These are phyloP conservation scores for Piaya cayana DNA, from an alignment of 2,113 vertebrate genomes.

Conservation along the genomic window DNA sequence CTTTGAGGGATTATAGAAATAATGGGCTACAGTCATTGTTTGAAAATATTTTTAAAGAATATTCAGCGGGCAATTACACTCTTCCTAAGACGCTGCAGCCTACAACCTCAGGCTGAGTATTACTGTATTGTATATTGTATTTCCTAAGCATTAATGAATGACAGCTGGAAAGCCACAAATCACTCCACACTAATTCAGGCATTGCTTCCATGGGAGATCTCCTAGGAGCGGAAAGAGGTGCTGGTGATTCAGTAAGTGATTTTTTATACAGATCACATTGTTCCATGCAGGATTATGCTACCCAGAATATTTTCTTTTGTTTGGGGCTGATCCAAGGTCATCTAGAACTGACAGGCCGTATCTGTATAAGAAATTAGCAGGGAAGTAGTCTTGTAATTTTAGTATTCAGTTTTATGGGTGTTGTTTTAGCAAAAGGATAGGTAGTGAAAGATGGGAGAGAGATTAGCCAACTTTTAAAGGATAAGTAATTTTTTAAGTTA, in stretches of 20 bases:
- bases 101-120: background rate
- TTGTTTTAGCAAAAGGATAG: conserved; percentile 57
- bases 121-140: conserved; percentile 18
- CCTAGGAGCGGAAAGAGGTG: conserved; percentile 31
- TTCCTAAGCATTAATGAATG: conserved; percentile 59
- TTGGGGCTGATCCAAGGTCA: conserved; percentile 55
- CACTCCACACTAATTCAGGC: conserved; percentile 60
- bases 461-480: conserved; percentile 29
- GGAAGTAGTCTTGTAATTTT: conserved; percentile 32
- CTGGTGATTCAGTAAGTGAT: conserved; percentile 54
- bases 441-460: conserved; percentile 48
- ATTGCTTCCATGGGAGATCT: conserved; percentile 33
- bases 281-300: conserved; percentile 28
- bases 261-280: conserved; percentile 61
- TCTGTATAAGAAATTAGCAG: conserved; percentile 63
- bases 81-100: background rate
- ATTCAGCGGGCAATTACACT: background rate
- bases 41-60: background rate
- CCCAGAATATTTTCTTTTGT: conserved; percentile 39
- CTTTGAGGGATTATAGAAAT: background rate
- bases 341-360: background rate
- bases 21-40: background rate
- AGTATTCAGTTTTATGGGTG: conserved; percentile 52
- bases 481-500: conserved; percentile 21
- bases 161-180: conserved; percentile 53